Evolutionary conservation across 2,888 invertebrate species (phyloP).

Genomic region (Thymelicus lineola): DNA sequence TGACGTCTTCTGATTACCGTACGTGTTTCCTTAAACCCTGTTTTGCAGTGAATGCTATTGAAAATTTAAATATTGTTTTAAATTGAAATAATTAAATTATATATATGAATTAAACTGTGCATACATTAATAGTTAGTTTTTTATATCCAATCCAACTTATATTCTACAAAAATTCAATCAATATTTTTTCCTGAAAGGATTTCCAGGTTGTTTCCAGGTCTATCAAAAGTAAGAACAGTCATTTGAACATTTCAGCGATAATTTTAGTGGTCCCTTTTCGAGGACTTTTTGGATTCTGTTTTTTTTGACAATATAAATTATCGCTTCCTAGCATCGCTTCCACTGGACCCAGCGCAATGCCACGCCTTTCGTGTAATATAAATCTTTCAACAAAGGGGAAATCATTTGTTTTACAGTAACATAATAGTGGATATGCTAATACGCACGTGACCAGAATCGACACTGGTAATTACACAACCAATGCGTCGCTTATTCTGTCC

Average conservation of each 20-base stretch:
- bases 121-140: no score
- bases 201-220: no score
- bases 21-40: constrained; percentile 6
- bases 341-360: constrained; percentile 16
- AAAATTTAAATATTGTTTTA: neutral
- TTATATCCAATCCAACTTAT: no score
- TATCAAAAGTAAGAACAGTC: no score
- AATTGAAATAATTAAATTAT: no score
- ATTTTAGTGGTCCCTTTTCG: no score
- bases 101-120: no score
- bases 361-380: constrained; percentile 33
- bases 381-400: constrained; percentile 32
- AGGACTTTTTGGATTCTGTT: no score
- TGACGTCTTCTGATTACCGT: constrained; percentile 27
- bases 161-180: no score
- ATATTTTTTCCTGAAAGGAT: no score
- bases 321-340: neutral
- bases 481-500: neutral
- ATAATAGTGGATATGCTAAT: constrained; percentile 29
- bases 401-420: constrained; percentile 30
- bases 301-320: no score
- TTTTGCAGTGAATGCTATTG: neutral
- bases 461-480: constrained; percentile 17
- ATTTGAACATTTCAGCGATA: no score
- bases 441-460: constrained; percentile 20